Evolutionary conservation across 2,888 invertebrate genomes (phyloP), one percentile per base, ranked within the genome.

Genomic region (Hypena proboscidalis): DNA sequence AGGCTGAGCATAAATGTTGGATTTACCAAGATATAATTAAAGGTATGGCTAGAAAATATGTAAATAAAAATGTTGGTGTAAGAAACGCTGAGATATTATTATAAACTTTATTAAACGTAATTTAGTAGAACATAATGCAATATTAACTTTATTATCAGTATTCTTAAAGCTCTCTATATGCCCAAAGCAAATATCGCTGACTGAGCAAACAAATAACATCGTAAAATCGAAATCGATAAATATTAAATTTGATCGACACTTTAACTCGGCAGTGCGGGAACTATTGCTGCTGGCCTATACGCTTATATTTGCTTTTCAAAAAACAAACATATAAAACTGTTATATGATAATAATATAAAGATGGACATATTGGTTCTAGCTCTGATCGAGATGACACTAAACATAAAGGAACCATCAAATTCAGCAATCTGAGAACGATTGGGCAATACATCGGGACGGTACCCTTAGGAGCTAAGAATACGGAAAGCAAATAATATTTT

Each of bases 401-500:
- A 45, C 47, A 31, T 51, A 57, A 43, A 59, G 45, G 34, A 46
- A 53, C 53, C 38, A 51, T 50, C 46, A 41, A 48, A 49, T 48
- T 33, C 40, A 32, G 34, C 44, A 53, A 64, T 58, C 32, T 41
- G 45, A 53, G 53, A 56, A 50, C 38, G 59, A 58, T 62, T 35
- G 48, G 41, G 30, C 52, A 50, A 59, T 66, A 60, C 43, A 62
- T 62, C 44, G 51, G 43, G 52, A 50, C 42, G 9, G 36, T 47
- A 53, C 51, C 62, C 57, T 13, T 20, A 37, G 37, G 41, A 58
- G 51, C 46, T 40, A 57, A 61, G 54, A 50, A 52, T 41, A 35
- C 42, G 34, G 41, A 52, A 44, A 58, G 57, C 46, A 61, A 62
- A 70, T 67, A 62, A 69, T 70, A 69, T 67, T 66, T 62, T 58